A percentile compares a stretch with the other conserved stretches of the same genome.
These are phyloP conservation scores for Champsocephalus gunnari DNA, from an alignment of 2,797 vertebrate genomes.

Conservation along the genomic window DNA sequence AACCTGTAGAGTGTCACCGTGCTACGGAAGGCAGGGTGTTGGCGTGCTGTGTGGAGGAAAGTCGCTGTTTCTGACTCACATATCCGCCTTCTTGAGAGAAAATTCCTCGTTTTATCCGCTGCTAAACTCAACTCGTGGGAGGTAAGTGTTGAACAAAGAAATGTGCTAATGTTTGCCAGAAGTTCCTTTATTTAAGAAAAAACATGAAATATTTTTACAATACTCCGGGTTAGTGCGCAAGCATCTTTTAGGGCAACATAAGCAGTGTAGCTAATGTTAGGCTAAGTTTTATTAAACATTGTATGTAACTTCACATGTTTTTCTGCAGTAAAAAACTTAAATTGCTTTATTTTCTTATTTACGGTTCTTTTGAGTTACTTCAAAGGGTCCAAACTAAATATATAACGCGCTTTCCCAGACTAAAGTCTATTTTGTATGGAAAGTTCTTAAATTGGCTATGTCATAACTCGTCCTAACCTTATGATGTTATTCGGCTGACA, in stretches of 20 bases:
- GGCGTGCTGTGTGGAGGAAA: constrained; percentile 41
- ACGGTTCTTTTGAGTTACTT: neutral
- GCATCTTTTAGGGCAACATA: neutral
- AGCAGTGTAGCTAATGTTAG: neutral
- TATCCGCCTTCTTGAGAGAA: constrained; percentile 20
- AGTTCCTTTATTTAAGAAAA: neutral
- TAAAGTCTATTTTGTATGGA: neutral
- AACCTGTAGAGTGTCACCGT: constrained; percentile 77
- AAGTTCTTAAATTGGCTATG: neutral
- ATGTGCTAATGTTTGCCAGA: fast-evolving
- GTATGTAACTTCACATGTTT: neutral
- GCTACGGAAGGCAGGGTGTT: constrained; percentile 65
- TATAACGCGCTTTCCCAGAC: neutral
- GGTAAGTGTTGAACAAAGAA: constrained; percentile 50
- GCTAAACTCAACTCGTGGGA: constrained; percentile 5
- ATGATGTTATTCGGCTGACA: neutral
- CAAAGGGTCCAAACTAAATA: no score
- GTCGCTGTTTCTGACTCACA: constrained; percentile 13
- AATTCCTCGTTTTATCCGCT: constrained; percentile 17
- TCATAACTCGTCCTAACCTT: neutral
- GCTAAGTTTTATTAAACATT: neutral
- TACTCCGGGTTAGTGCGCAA: neutral
- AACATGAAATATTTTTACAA: neutral
- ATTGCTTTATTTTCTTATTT: neutral
- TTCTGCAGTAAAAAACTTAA: neutral